Evolutionary conservation across 1,140 invertebrate species (phyloP).

Genomic region (Drosophila micromelanica): DNA sequence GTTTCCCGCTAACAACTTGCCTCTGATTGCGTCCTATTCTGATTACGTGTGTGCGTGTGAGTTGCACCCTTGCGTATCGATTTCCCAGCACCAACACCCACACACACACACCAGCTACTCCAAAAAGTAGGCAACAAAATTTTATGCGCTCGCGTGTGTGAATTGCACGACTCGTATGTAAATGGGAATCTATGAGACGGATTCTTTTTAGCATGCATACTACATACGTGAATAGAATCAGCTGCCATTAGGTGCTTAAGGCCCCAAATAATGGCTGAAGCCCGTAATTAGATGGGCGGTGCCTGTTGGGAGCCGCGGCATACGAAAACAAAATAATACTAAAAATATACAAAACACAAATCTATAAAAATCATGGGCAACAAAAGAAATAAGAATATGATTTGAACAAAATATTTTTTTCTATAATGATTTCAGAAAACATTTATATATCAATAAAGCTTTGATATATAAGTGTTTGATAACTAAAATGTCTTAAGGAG

Average conservation of each 20-base stretch:
- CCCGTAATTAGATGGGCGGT: slow-evolving; percentile 23
- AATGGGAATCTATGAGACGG: slow-evolving; percentile 46
- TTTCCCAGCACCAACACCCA: slow-evolving; percentile 28
- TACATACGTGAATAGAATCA: slow-evolving; percentile 33
- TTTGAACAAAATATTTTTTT: too few species aligned
- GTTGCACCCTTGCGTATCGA: slow-evolving; percentile 41
- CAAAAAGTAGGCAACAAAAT: slow-evolving; percentile 72
- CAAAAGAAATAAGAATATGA: too few species aligned
- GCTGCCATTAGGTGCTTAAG: slow-evolving; percentile 40
- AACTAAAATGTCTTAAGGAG: too few species aligned
- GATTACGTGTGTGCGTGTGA: slow-evolving; percentile 48
- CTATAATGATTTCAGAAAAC: too few species aligned
- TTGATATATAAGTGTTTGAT: too few species aligned
- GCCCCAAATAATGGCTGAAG: slow-evolving; percentile 7
- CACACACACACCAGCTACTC: slow-evolving; percentile 20
- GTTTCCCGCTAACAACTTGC: slow-evolving; percentile 28
- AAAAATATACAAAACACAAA: slow-evolving; percentile 8
- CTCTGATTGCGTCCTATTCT: slow-evolving; percentile 63
- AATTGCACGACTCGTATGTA: slow-evolving; percentile 64
- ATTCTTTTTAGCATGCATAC: slow-evolving; percentile 6
- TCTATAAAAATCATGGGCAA: background rate
- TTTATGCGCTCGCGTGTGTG: slow-evolving; percentile 67
- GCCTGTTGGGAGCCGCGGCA: slow-evolving; percentile 1
- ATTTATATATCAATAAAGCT: too few species aligned
- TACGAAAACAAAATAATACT: slow-evolving; percentile 10